Percentiles rank a stretch among this genome's conserved stretches.
Conservation (phyloP, 1,140 invertebrate genomes). For the Eulimnadia texana region DNA sequence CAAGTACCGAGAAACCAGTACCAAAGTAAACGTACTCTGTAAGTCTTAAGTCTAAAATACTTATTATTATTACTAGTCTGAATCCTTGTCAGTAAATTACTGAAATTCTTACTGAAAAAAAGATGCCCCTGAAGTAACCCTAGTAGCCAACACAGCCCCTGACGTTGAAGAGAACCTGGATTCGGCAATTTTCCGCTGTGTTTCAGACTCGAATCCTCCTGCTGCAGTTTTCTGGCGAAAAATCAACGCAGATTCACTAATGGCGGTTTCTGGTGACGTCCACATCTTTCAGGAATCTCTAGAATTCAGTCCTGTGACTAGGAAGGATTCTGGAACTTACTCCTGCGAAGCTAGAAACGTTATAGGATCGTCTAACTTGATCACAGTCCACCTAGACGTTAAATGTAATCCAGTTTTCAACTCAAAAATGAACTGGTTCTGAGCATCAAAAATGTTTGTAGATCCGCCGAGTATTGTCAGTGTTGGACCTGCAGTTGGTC, state of each 20-base stretch:
- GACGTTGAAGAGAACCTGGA: slow-evolving; percentile 71
- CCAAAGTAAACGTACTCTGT: slow-evolving; percentile 72
- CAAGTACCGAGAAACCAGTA: slow-evolving; percentile 50
- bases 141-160: slow-evolving; percentile 49
- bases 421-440: too few relatives aligned
- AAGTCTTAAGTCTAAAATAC: slow-evolving; percentile 30
- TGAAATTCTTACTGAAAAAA: slow-evolving; percentile 23
- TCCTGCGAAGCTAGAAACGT: slow-evolving; percentile 67
- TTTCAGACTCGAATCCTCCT: slow-evolving; percentile 69
- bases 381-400: slow-evolving; percentile 64
- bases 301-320: slow-evolving; percentile 46
- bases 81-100: not conserved
- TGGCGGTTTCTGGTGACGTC: not conserved
- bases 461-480: slow-evolving; percentile 63
- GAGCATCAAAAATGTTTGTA: slow-evolving; percentile 27
- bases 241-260: slow-evolving; percentile 27
- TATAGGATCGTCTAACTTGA: slow-evolving; percentile 59
- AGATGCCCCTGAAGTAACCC: slow-evolving; percentile 60
- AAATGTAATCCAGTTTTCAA: slow-evolving; percentile 59
- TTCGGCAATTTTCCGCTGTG: slow-evolving; percentile 55
- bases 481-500: slow-evolving; percentile 58
- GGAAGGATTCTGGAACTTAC: slow-evolving; percentile 53
- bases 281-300: slow-evolving; percentile 39
- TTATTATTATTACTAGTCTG: not conserved
- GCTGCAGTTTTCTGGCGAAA: slow-evolving; percentile 67